Base-by-base conservation (phyloP, 2,113 vertebrate genomes). In the Acanthochromis polyacanthus region DNA sequence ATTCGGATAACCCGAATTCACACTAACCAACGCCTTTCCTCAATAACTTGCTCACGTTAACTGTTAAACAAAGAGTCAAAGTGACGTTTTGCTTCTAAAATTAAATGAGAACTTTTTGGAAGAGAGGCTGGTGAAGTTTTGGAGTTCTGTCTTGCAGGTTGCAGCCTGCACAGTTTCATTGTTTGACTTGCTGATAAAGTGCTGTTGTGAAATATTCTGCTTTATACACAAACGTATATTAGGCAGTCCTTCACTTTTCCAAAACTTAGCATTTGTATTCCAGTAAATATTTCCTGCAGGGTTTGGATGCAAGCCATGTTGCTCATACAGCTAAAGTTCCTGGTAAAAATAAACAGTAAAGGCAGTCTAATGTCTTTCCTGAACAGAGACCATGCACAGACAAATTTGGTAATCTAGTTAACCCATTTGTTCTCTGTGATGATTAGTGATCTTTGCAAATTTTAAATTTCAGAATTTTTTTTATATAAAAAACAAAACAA, bases 91-190 rank as follows among this genome's bases (percentile, higher is more conserved):
- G 12, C 12, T 43, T 12, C 40, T 14, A 15, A 43, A 15, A 14
- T 43, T 14, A 15, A 43, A 43, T 12, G 12, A 43, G 11, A 43
- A 43, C 12, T 43, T 43, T 43, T 43, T 15, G 40, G 3, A 43
- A 43, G 11, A 12, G 40, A 12, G 11, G 11, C 17, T 7, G 3
- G 56, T 12, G 45, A n/a, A 32, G 17, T 46, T 56, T 4, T 12
- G 4, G 55, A 23, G 71, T 30, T 20, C 2, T 17, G 45, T 43
- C 19, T 46, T 62, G 71, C 80, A 77, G 25, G 66, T 71, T 69
- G 46, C 3, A 63, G 65, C 78, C 23, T 74, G 79, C 65, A 38
- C n/a, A 0, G 38, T 16, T 30, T 6, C 50, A 43, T 40, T 50
- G 46, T 36, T 22, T 5, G 28, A 30, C 38, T 58, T 0, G 52